These are phyloP conservation scores for Temnothorax rugatulus DNA, from an alignment of 2,888 invertebrate species.

Conservation along the genomic window DNA sequence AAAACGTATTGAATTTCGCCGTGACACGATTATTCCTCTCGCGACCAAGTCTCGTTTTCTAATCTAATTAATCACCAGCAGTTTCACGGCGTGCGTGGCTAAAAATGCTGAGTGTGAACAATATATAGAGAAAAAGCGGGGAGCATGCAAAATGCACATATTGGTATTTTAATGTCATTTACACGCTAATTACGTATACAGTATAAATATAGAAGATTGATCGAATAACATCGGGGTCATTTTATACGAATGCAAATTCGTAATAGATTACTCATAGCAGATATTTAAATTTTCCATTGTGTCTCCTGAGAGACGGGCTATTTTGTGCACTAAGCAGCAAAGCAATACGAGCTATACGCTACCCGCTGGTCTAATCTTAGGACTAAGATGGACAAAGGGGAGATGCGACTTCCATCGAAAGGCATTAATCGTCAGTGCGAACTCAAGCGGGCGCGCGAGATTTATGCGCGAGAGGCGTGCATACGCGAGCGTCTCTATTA, in stretches of 20 bases:
- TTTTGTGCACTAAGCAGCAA: background rate
- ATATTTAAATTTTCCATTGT: slow-evolving; percentile 17
- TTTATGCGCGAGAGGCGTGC: slow-evolving; percentile 79
- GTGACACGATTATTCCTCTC: slow-evolving; percentile 53
- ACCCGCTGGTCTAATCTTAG: slow-evolving; percentile 13
- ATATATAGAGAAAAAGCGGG: background rate
- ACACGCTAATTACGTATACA: background rate
- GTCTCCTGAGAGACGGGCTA: background rate
- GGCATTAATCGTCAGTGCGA: slow-evolving; percentile 72
- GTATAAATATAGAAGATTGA: background rate
- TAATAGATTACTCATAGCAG: background rate
- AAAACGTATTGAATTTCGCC: slow-evolving; percentile 34
- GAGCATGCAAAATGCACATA: background rate
- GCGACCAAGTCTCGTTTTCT: slow-evolving; percentile 50
- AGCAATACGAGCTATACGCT: background rate
- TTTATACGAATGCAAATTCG: background rate
- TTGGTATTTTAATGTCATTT: background rate
- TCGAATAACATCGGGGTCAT: background rate
- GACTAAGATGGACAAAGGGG: slow-evolving; percentile 35
- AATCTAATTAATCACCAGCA: slow-evolving; percentile 51
- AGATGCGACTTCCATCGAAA: slow-evolving; percentile 70
- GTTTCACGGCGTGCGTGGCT: slow-evolving; percentile 22
- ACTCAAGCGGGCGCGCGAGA: slow-evolving; percentile 74
- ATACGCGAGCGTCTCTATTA: slow-evolving; percentile 79
- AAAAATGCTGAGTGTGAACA: slow-evolving; percentile 15